Percentiles rank a stretch among this genome's conserved stretches.
Conservation (phyloP, 2,888 invertebrate species). For the Caenorhabditis drosophilae region DNA sequence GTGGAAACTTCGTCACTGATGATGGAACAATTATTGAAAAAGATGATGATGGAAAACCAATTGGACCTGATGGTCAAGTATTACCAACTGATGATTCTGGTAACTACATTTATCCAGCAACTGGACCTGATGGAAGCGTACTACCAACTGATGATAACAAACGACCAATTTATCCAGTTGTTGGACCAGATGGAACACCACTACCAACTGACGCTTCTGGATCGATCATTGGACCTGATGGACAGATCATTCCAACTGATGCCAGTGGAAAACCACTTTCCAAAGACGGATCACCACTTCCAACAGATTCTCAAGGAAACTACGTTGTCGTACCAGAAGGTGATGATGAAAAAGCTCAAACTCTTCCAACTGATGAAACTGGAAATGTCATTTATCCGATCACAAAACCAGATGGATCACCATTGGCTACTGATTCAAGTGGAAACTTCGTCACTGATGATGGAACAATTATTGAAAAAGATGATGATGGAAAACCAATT, state of each 20-base stretch:
- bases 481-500: slow-evolving; percentile 30
- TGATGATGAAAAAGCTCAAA: slow-evolving; percentile 9
- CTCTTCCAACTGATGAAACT: slow-evolving; percentile 23
- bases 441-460: slow-evolving; percentile 35
- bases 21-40: slow-evolving; percentile 22
- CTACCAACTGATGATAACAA: slow-evolving; percentile 33
- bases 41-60: slow-evolving; percentile 35
- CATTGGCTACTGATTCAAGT: slow-evolving; percentile 34
- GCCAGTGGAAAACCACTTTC: slow-evolving; percentile 19
- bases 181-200: slow-evolving; percentile 27
- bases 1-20: slow-evolving; percentile 22
- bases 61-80: slow-evolving; percentile 15
- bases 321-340: slow-evolving; percentile 14
- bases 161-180: slow-evolving; percentile 33
- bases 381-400: slow-evolving; percentile 33
- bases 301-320: slow-evolving; percentile 27
- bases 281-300: slow-evolving; percentile 34
- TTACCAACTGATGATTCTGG: slow-evolving; percentile 43
- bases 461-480: slow-evolving; percentile 29
- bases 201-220: slow-evolving; percentile 32
- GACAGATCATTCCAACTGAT: slow-evolving; percentile 35
- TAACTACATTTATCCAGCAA: slow-evolving; percentile 22
- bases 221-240: slow-evolving; percentile 32
- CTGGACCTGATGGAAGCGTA: slow-evolving; percentile 48
- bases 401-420: slow-evolving; percentile 35